These are phyloP conservation scores for Cactoblastis cactorum DNA, from an alignment of 2,888 invertebrate genomes.

Conservation along the genomic window DNA sequence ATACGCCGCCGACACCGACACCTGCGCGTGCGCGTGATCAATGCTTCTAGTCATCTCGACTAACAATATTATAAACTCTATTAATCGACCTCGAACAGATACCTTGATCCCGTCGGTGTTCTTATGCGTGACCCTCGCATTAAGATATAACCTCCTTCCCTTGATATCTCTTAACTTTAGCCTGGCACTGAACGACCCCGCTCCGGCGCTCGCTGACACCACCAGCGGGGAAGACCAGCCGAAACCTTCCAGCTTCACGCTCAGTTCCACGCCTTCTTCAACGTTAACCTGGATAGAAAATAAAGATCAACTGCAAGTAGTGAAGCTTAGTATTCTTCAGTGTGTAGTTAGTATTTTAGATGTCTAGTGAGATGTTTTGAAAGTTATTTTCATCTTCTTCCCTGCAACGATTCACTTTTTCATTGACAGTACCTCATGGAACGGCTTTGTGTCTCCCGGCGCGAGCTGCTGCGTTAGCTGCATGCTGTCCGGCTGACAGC, in stretches of 20 bases:
- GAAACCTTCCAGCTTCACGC: constrained; percentile 91
- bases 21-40: constrained; percentile 49
- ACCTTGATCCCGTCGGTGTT: constrained; percentile 74
- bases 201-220: constrained; percentile 52
- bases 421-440: constrained; percentile 48
- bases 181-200: constrained; percentile 81
- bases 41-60: too few relatives aligned
- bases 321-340: not conserved
- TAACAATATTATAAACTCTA: too few relatives aligned
- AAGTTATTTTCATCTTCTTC: too few relatives aligned
- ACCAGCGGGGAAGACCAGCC: constrained; percentile 83
- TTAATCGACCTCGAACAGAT: too few relatives aligned
- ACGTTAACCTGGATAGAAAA: constrained; percentile 80
- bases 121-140: constrained; percentile 78
- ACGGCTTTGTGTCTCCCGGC: constrained; percentile 56
- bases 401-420: too few relatives aligned
- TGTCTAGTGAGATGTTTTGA: too few relatives aligned
- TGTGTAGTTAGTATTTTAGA: too few relatives aligned
- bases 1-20: constrained; percentile 90
- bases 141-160: constrained; percentile 86
- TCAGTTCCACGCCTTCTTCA: constrained; percentile 85
- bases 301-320: not conserved
- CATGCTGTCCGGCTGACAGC: constrained; percentile 34
- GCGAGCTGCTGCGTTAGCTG: constrained; percentile 30
- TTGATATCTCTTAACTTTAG: constrained; percentile 87